Percentiles rank a stretch among this genome's conserved stretches.
Evolutionary conservation across 2,888 invertebrate genomes (phyloP).

Genomic region (Drosophila kuntzei): DNA sequence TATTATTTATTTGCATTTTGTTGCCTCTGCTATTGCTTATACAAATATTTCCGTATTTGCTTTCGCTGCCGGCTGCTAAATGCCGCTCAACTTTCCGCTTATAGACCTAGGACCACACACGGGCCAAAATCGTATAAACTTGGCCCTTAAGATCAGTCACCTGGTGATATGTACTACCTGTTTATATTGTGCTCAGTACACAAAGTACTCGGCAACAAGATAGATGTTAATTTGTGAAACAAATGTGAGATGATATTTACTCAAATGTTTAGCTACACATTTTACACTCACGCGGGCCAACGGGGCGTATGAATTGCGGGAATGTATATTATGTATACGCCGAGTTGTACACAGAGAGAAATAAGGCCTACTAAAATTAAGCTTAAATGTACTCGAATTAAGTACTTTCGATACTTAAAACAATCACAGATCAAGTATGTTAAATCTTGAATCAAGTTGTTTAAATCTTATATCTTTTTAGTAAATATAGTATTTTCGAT

Average conservation of each 20-base stretch:
- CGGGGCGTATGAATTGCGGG: slow-evolving; percentile 35
- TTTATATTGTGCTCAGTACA: not conserved
- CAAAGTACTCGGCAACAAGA: slow-evolving; percentile 28
- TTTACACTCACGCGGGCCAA: slow-evolving; percentile 31
- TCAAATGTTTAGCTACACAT: slow-evolving; percentile 69
- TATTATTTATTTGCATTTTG: slow-evolving; percentile 65
- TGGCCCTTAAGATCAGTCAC: slow-evolving; percentile 1
- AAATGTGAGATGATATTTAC: slow-evolving; percentile 67
- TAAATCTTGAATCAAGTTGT: too few relatives aligned
- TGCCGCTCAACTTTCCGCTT: slow-evolving; percentile 16
- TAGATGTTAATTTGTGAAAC: slow-evolving; percentile 62
- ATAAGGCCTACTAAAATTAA: too few relatives aligned
- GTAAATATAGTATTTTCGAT: too few relatives aligned
- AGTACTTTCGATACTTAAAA: too few relatives aligned
- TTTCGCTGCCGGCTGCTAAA: slow-evolving; percentile 39
- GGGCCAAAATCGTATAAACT: not conserved
- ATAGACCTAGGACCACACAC: slow-evolving; percentile 52
- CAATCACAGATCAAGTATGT: too few relatives aligned
- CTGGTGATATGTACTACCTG: slow-evolving; percentile 9
- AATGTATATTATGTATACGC: slow-evolving; percentile 38
- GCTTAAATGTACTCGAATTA: too few relatives aligned
- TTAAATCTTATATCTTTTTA: too few relatives aligned
- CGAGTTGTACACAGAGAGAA: too few relatives aligned
- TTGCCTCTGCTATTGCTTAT: slow-evolving; percentile 20
- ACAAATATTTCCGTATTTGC: slow-evolving; percentile 67